These are phyloP conservation scores for Etia nguti DNA, from an alignment of 2,113 vertebrate species.

Conservation along the genomic window DNA sequence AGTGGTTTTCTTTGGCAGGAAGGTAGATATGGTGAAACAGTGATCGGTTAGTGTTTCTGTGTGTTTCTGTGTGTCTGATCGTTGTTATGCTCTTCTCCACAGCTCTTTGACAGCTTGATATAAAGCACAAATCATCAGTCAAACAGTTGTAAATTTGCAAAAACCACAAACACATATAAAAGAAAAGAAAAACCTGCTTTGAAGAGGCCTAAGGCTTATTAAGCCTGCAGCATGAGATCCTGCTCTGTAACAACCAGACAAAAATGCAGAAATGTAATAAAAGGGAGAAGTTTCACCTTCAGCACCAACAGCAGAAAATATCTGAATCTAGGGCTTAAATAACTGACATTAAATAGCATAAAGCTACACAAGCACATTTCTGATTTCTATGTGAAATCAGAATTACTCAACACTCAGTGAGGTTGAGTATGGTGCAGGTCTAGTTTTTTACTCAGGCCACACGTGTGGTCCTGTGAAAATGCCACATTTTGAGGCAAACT, in stretches of 20 bases:
- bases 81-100: background rate
- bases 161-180: background rate
- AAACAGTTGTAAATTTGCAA: background rate
- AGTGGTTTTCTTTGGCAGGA: conserved; percentile 11
- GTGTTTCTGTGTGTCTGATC: background rate
- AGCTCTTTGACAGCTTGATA: fast-evolving
- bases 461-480: background rate
- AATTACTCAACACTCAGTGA: background rate
- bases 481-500: fast-evolving
- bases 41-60: background rate
- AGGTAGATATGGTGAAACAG: background rate
- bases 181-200: background rate
- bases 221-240: fast-evolving
- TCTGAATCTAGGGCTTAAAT: background rate
- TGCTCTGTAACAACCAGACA: fast-evolving
- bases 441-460: background rate
- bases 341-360: background rate
- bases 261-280: fast-evolving
- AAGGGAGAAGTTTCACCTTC: background rate
- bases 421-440: background rate
- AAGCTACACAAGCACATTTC: background rate
- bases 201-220: background rate
- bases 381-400: background rate
- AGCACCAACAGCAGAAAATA: background rate
- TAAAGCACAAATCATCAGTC: background rate